Percentiles rank a stretch among this genome's conserved stretches.
Evolutionary conservation across 2,797 vertebrate genomes (phyloP).

Genomic region (Tapirus indicus): DNA sequence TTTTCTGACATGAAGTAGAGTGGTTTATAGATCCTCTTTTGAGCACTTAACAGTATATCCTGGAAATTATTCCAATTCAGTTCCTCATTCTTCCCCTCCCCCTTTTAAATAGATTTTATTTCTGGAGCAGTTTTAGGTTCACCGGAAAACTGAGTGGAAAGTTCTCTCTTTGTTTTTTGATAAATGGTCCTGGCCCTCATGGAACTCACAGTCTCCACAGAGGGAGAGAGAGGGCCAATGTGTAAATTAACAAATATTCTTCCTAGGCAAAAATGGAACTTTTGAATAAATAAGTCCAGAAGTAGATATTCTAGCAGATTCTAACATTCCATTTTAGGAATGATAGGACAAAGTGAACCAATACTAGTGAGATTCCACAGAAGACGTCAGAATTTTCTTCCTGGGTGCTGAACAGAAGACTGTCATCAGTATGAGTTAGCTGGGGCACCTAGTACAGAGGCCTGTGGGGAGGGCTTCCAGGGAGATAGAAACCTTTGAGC

Average conservation of each 20-base stretch:
- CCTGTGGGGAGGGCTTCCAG: neutral
- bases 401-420: neutral
- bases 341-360: neutral
- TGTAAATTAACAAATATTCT: neutral
- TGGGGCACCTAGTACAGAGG: neutral
- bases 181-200: neutral
- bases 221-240: neutral
- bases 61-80: neutral
- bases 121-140: neutral
- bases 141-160: neutral
- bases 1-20: neutral
- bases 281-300: neutral
- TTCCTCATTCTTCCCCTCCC: neutral
- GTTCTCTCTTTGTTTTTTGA: neutral
- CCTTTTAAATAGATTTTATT: neutral
- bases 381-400: neutral
- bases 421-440: neutral
- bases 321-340: neutral
- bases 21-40: neutral
- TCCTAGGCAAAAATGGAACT: neutral
- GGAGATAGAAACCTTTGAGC: neutral
- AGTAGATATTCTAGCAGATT: neutral
- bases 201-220: neutral
- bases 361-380: neutral
- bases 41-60: too few relatives aligned